Evolutionary conservation across 2,113 vertebrate genomes (phyloP).

Genomic region (Ptyas mucosa): DNA sequence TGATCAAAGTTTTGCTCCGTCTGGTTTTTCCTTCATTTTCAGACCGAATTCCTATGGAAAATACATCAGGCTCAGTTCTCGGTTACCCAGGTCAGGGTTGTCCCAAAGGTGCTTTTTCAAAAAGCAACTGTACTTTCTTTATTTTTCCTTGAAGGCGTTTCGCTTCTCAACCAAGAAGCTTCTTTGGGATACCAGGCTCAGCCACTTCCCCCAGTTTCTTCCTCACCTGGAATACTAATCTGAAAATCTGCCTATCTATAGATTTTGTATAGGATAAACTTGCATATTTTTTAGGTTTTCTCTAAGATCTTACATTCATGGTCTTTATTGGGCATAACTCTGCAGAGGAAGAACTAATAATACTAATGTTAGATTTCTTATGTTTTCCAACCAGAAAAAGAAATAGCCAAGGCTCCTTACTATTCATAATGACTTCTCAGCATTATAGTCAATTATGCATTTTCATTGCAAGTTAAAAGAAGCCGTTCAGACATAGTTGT

Average conservation of each 20-base stretch:
- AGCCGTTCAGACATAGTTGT: slow-evolving; percentile 41
- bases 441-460: slow-evolving; percentile 51
- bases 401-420: neutral
- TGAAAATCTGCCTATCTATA: neutral
- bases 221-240: neutral
- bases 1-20: neutral
- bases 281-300: neutral
- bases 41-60: neutral
- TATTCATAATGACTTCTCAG: slow-evolving; percentile 24
- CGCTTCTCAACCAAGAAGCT: neutral
- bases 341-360: neutral
- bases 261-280: neutral
- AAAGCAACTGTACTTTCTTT: neutral
- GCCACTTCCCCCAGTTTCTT: neutral
- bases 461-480: slow-evolving; percentile 49
- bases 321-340: neutral
- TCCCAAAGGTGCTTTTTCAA: neutral
- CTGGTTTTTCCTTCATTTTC: neutral
- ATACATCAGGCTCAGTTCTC: neutral
- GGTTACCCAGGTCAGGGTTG: neutral
- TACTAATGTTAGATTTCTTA: neutral
- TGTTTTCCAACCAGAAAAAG: neutral
- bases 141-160: neutral
- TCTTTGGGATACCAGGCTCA: neutral
- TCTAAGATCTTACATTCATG: neutral